Conservation (phyloP, 2,113 vertebrate species). For the Setophaga kirtlandii region DNA sequence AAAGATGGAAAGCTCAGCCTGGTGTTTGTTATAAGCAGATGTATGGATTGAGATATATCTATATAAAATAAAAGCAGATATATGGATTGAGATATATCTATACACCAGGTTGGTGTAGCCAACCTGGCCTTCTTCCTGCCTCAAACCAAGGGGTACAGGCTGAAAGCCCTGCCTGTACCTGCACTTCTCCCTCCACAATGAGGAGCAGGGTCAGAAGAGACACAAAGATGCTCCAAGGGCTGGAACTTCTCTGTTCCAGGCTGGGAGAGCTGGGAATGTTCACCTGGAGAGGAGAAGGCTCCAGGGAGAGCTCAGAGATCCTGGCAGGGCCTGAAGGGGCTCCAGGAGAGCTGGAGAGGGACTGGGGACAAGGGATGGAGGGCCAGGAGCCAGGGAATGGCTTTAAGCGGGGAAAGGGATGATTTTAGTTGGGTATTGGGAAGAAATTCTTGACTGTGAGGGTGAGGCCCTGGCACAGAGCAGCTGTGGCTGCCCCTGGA, state of each 20-base stretch:
- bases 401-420: not conserved
- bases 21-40: not conserved
- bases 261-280: accelerated
- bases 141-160: not conserved
- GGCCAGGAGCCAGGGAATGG: not conserved
- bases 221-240: accelerated
- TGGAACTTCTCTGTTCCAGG: not conserved
- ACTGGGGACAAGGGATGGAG: not conserved
- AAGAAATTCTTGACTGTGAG: accelerated
- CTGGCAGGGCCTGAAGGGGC: accelerated
- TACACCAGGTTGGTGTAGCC: no score
- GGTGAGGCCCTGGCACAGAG: accelerated
- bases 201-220: not conserved
- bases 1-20: not conserved
- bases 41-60: not conserved
- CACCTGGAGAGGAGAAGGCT: not conserved
- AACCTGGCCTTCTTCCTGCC: not conserved
- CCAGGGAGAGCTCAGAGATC: accelerated
- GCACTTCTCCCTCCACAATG: accelerated
- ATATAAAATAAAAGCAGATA: not conserved
- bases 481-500: not conserved
- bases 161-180: not conserved
- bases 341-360: not conserved
- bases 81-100: not conserved
- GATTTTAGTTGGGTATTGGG: not conserved